Evolutionary conservation across 2,888 invertebrate species (phyloP).

Genomic region (Calameuta idolon): DNA sequence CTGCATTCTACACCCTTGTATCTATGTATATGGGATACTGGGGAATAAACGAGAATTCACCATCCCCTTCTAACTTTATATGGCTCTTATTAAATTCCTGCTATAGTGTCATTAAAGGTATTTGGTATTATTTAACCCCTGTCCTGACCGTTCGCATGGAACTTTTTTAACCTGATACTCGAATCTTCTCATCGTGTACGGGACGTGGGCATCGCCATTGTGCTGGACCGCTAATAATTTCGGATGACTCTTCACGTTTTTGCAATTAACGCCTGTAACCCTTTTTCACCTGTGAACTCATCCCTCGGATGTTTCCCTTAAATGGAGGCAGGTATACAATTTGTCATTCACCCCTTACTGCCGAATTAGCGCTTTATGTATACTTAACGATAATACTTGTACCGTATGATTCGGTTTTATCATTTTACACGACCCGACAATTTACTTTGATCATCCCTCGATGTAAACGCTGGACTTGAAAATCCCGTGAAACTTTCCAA

Average conservation of each 20-base stretch:
- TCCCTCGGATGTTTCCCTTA: not conserved
- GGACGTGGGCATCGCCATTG: not conserved
- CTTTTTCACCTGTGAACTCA: not conserved
- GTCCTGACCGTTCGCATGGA: not conserved
- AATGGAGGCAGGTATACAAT: not conserved
- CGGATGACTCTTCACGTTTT: not conserved
- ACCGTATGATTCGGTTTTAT: not conserved
- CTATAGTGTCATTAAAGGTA: slow-evolving; percentile 46
- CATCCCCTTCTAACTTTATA: slow-evolving; percentile 41
- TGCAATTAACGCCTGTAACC: not conserved
- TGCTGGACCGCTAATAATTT: not conserved
- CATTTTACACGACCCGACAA: not conserved
- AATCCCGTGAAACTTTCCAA: not conserved
- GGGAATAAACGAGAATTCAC: slow-evolving; percentile 44
- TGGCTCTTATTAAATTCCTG: slow-evolving; percentile 56
- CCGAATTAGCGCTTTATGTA: not conserved
- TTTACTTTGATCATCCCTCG: not conserved
- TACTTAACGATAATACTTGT: not conserved
- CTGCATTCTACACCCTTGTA: slow-evolving; percentile 25
- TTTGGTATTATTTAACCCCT: slow-evolving; percentile 23
- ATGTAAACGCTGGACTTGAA: not conserved
- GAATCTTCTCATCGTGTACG: not conserved
- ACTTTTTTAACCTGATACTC: not conserved
- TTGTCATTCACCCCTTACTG: not conserved
- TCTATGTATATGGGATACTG: slow-evolving; percentile 28